Base-by-base conservation (phyloP, 1,140 invertebrate species). In the Drosophila kurseongensis region DNA sequence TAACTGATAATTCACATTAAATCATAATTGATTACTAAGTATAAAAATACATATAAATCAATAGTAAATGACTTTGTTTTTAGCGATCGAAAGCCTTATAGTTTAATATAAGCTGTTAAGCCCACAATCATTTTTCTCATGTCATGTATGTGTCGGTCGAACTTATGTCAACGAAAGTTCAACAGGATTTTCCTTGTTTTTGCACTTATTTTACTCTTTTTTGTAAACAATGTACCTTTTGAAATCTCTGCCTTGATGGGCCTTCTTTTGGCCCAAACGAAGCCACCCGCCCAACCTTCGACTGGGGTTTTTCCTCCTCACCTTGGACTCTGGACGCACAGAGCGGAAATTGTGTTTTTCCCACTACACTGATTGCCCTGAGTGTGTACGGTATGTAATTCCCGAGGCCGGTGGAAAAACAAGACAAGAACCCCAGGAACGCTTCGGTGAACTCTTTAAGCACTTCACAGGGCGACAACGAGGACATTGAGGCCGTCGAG, bases 401-500 rank as follows among this genome's bases (percentile, higher is more conserved):
- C 68, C 32, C 16, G 27, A 36, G 51, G 18, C 51, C 44, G 18
- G 27, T 71, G 67, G 68, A 66, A 58, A 71, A 71, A 72, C 68
- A 72, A 71, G 66, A 71, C 66, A 71, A 60, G 67, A 71, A 38
- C 47, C 54, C 41, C 47, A 38, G 27, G 48, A 41, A 69, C 27
- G 69, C 69, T 48, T 59, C 47, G 67, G 16, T 52, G 56, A 73
- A 61, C 68, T 73, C 57, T 73, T 73, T 52, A 73, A 73, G 56
- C 68, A 58, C 68, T 72, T 58, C 44, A 42, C 38, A 29, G 50
- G 68, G 44, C 66, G 38, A 50, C 68, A 71, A 71, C 65, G 44
- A 71, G 52, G 67, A 58, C 67, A 56, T 58, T 41, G 67, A 47
- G 67, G 67, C 65, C 44, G 36, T 57, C 16, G 51, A 69, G 67